Evolutionary conservation across 2,888 invertebrate genomes (phyloP).

Genomic region (Keiferia lycopersicella): DNA sequence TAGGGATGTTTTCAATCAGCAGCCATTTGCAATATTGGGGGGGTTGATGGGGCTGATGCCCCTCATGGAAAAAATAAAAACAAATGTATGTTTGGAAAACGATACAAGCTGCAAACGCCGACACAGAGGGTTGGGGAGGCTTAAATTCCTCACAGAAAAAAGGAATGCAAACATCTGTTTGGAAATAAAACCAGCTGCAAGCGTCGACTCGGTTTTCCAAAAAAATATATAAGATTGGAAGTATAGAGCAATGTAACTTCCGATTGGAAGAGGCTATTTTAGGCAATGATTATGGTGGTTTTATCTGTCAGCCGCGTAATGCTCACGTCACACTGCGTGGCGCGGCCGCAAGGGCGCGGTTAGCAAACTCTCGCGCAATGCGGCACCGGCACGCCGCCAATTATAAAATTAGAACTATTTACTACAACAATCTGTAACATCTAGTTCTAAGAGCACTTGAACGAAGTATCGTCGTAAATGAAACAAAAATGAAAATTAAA

Average conservation of each 20-base stretch:
- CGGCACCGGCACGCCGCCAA: conserved; percentile 28
- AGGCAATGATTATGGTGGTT: conserved; percentile 20
- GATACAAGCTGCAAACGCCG: too few species aligned
- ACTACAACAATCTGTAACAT: not conserved
- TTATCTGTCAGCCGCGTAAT: conserved; percentile 24
- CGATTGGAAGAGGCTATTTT: conserved; percentile 15
- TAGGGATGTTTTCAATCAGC: too few species aligned
- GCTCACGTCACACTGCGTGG: conserved; percentile 22
- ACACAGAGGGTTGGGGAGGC: too few species aligned
- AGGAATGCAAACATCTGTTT: too few species aligned
- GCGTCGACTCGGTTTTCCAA: too few species aligned
- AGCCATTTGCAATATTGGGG: too few species aligned
- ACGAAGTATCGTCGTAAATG: not conserved
- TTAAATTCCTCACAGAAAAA: too few species aligned
- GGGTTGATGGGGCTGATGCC: too few species aligned
- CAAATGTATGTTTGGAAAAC: too few species aligned
- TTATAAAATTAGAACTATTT: conserved; percentile 23
- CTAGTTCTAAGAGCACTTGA: not conserved
- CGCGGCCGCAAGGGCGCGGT: conserved; percentile 27
- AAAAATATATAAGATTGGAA: too few species aligned
- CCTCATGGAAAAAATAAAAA: too few species aligned
- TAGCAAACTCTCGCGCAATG: conserved; percentile 25
- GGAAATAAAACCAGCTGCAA: too few species aligned
- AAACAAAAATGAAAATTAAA: not conserved
- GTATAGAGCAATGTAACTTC: conserved; percentile 6